Evolutionary conservation across 37 sponge, comb jelly and placozoan genomes (phyloP).

Genomic region (Petrosia ficiformis): DNA sequence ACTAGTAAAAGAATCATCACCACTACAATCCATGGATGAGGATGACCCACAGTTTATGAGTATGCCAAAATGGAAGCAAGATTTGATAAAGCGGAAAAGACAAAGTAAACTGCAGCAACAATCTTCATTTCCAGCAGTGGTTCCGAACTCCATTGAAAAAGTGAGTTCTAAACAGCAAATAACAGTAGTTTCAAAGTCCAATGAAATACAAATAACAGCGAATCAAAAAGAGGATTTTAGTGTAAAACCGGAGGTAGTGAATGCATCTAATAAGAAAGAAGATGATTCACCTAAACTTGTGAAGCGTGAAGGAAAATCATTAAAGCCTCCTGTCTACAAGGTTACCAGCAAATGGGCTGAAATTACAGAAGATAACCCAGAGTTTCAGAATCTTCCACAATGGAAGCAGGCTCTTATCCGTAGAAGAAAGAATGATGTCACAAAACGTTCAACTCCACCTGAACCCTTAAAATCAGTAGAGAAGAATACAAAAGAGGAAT

Average conservation of each 20-base stretch:
- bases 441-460: conserved; percentile 31
- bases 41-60: conserved; percentile 54
- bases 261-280: conserved; percentile 6
- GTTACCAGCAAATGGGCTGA: conserved; percentile 61
- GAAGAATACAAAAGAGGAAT: not conserved
- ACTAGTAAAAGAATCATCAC: not conserved
- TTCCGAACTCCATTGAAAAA: too few species aligned
- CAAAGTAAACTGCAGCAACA: too few species aligned
- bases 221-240: not conserved
- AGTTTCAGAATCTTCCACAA: conserved; percentile 52
- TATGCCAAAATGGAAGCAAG: conserved; percentile 79
- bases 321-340: conserved; percentile 51
- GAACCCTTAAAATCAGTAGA: not conserved
- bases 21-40: conserved; percentile 26
- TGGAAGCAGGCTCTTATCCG: conserved; percentile 80
- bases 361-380: conserved; percentile 51
- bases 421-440: conserved; percentile 52
- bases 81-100: conserved; percentile 56
- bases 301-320: conserved; percentile 31
- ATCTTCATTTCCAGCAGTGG: too few species aligned
- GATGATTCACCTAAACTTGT: conserved; percentile 9
- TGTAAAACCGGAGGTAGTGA: conserved; percentile 11
- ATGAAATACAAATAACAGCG: not conserved
- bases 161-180: too few species aligned
- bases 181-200: not conserved